These are phyloP conservation scores for Pyrocephalus nanus DNA, from an alignment of 2,797 vertebrate species.

Conservation along the genomic window DNA sequence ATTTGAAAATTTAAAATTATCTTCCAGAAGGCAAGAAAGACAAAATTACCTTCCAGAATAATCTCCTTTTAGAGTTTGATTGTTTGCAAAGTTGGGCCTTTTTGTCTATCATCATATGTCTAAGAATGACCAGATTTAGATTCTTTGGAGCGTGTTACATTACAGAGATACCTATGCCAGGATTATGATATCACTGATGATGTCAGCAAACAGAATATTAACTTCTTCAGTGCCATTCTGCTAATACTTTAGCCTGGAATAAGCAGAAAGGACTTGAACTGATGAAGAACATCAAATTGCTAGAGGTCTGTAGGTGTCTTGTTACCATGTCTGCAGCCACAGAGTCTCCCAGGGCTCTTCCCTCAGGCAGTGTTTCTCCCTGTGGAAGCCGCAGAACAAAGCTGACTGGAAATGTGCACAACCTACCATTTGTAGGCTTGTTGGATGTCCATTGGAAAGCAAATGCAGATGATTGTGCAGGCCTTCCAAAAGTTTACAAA, in stretches of 20 bases:
- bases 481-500: neutral
- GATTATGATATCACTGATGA: neutral
- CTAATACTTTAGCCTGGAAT: neutral
- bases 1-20: constrained; percentile 9
- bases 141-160: fast-evolving
- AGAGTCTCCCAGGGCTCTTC: neutral
- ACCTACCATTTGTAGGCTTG: neutral
- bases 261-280: neutral
- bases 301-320: neutral
- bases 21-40: neutral
- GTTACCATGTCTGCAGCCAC: neutral
- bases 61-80: neutral
- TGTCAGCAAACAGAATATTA: neutral
- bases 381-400: neutral
- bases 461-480: neutral
- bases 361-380: neutral
- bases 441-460: neutral
- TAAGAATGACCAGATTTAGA: neutral
- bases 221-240: neutral
- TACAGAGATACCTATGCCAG: neutral
- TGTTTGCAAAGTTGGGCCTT: neutral
- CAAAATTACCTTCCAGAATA: neutral
- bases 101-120: neutral
- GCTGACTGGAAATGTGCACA: fast-evolving
- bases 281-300: neutral